Evolutionary conservation across 2,888 invertebrate genomes (phyloP).

Genomic region (Leucozona laternaria): DNA sequence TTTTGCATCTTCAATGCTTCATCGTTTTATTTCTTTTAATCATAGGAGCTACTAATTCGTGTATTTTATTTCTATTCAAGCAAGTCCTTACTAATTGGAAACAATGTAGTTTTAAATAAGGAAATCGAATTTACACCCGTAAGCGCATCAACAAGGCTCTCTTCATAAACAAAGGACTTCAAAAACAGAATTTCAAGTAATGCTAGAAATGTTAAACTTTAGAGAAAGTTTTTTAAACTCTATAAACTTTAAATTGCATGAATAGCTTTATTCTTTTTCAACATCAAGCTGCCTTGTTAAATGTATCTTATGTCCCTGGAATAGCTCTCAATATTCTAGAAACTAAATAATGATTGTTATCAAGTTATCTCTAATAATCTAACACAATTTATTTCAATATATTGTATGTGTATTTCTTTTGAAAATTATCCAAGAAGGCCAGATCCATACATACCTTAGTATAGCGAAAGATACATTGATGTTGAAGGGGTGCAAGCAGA

Average conservation of each 20-base stretch:
- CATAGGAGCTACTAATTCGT: no score
- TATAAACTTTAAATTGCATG: not conserved
- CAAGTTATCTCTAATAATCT: not conserved
- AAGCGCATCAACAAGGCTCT: not conserved
- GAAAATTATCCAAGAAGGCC: constrained; percentile 7
- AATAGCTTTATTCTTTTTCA: not conserved
- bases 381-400: constrained; percentile 24
- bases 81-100: no score
- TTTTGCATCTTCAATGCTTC: no score
- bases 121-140: not conserved
- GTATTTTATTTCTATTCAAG: no score
- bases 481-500: not conserved
- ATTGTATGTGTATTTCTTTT: constrained; percentile 23
- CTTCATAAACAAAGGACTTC: not conserved
- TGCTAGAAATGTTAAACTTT: not conserved
- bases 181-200: not conserved
- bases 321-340: constrained; percentile 6
- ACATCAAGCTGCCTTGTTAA: not conserved
- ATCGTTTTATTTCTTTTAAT: no score
- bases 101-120: not conserved
- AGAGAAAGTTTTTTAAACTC: constrained; percentile 1
- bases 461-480: not conserved
- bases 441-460: not conserved
- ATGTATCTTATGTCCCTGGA: not conserved
- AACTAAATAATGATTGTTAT: constrained; percentile 25